A percentile compares a stretch with the other conserved stretches of the same genome.
These are phyloP conservation scores for Pangasius djambal DNA, from an alignment of 2,797 vertebrate species.

Conservation along the genomic window DNA sequence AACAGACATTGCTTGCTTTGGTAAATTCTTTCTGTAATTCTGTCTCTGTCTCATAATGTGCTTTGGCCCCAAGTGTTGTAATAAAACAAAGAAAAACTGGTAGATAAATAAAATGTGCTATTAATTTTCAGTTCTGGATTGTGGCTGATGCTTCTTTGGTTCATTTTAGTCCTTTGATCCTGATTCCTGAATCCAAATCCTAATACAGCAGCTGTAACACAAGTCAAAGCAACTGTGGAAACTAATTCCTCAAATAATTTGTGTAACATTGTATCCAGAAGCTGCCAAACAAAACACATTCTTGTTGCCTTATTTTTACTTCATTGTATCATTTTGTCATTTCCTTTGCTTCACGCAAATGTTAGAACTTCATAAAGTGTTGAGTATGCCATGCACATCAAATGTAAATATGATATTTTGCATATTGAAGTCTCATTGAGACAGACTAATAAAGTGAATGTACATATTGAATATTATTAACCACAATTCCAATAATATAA, in stretches of 20 bases:
- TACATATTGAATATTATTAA: constrained; percentile 67
- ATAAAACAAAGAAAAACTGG: not conserved
- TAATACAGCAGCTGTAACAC: constrained; percentile 52
- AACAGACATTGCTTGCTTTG: constrained; percentile 1
- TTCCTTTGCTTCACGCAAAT: not conserved
- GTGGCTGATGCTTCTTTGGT: not conserved
- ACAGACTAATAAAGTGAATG: constrained; percentile 66
- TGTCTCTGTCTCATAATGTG: not conserved
- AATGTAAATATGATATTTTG: constrained; percentile 59
- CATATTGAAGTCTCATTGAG: constrained; percentile 66
- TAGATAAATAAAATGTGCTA: not conserved
- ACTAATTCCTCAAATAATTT: constrained; percentile 30
- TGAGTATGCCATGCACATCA: constrained; percentile 55
- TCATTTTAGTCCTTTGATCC: not conserved
- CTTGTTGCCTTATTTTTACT: constrained; percentile 71
- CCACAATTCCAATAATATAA: constrained; percentile 53
- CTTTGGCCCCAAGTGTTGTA: not conserved
- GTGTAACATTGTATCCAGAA: not conserved
- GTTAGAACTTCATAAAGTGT: constrained; percentile 29
- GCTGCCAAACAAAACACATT: constrained; percentile 62
- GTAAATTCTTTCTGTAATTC: not conserved
- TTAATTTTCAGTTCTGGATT: not conserved
- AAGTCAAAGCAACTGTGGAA: not conserved
- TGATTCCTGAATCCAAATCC: not conserved
- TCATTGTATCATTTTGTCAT: constrained; percentile 32